Conservation (phyloP, 2,888 invertebrate genomes). For the Acronicta psi region DNA sequence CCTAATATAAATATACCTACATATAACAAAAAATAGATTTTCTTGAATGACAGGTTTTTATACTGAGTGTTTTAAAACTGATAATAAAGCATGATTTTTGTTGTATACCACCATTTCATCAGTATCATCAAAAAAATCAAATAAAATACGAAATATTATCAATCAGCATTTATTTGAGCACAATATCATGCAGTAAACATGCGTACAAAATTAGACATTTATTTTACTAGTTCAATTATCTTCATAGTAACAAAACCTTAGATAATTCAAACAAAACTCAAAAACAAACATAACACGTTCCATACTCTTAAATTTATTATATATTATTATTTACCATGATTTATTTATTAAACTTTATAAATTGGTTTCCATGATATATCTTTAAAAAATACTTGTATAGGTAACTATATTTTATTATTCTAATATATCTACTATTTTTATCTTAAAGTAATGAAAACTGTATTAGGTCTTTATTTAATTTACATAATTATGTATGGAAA, state of each 20-base stretch:
- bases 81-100: too few species aligned
- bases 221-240: slow-evolving; percentile 3
- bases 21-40: too few species aligned
- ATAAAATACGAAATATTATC: slow-evolving; percentile 9
- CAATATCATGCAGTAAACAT: slow-evolving; percentile 30
- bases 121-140: background rate
- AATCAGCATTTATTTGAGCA: slow-evolving; percentile 50
- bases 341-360: background rate
- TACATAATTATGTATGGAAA: too few species aligned
- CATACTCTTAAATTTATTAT: background rate
- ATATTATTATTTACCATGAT: background rate
- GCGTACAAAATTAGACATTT: slow-evolving; percentile 32
- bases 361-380: background rate
- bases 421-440: background rate
- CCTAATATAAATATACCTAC: too few species aligned
- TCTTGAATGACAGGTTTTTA: too few species aligned
- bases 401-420: background rate
- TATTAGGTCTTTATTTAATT: too few species aligned
- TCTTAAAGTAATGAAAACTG: too few species aligned
- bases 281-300: background rate
- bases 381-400: background rate
- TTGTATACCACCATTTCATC: too few species aligned
- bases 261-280: background rate
- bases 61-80: too few species aligned
- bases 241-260: slow-evolving; percentile 8